Base-by-base conservation (phyloP, 2,113 vertebrate genomes). In the Lepisosteus oculatus region DNA sequence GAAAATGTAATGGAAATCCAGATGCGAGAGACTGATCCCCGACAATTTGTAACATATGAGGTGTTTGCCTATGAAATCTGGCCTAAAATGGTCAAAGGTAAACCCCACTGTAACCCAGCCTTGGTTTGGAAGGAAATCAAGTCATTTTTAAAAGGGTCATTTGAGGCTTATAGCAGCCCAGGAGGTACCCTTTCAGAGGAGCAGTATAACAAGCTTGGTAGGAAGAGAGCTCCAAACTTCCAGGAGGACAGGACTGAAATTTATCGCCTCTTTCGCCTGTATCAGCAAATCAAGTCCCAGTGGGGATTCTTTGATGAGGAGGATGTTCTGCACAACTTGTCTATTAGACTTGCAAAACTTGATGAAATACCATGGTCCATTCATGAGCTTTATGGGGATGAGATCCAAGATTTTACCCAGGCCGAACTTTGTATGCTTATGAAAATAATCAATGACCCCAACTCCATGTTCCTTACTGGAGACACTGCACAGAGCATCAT, bases 401-500 rank as follows among this genome's bases (percentile, higher is more conserved):
- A 94, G 83, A 90, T 94, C 74, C 93, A 94, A 74, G 93, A 94
- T 79, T 94, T 94, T 73, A 94, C 92, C 0, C 93, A 94, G 55
- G 93, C 91, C 0, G 93, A 94, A 79, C 79, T 94, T 0, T 85
- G 82, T 0, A 65, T 93, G 65, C 74, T 93, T 15, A 93, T 94
- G 93, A 91, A 86, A 12, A 90, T 89, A 51, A 85, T 92, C 78
- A 89, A 92, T 55, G 90, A 94, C 67, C 93, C 93, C 44, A 94
- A 94, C 7, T 79, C 89, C 71, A 94, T 94, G 92, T 94, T 94
- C 69, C 88, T 94, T 15, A 93, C 93, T 0, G 92, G 93, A 3
- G 93, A 94, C 76, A 94, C 93, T 2, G 93, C 93, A 8, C 92
- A 94, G 78, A 93, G 92, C 84, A 94, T 94, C 71, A 94, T 94